Base-by-base conservation (phyloP, 2,113 vertebrate genomes). In the Taurulus bubalis region DNA sequence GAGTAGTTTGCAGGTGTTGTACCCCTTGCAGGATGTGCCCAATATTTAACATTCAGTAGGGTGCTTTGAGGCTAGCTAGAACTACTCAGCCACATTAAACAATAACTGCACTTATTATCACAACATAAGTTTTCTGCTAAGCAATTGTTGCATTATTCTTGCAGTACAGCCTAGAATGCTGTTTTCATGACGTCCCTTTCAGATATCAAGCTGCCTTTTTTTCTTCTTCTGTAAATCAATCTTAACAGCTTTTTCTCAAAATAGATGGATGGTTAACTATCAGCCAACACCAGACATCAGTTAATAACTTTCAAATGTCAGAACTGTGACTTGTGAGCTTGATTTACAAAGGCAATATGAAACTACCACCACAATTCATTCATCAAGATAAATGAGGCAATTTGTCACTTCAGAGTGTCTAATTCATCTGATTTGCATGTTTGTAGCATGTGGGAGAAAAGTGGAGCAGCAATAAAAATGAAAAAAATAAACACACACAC, bases 341-440 rank as follows among this genome's bases (percentile, higher is more conserved):
- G 30, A 77, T 76, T 72, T 75, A 71, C 74, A 20, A 24, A 77
- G 20, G 65, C 53, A 72, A 18, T 60, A 60, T 63, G 12, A 77
- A 75, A 36, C 73, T 64, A 11, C 55, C n/a, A 76, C 69, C 36
- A 63, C 53, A 34, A 64, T 68, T 83, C 12, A 74, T 76, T 76
- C 51, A 30, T 63, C 51, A 72, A 73, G 24, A 73, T 79, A 73
- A 85, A 78, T 74, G 47, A 74, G 64, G 24, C 32, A 15, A 67
- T 51, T 15, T 71, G 53, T 55, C 56, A 76, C 67, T 69, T 62
- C 73, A 56, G n/a, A 72, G 49, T n/a, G 34, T 76, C 30, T 63
- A 71, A 85, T 71, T 85, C 45, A 69, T 20, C 71, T 75, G 77
- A 79, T 83, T 75, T 80, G 69, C 68, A 69, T 75, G 71, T 71